These are phyloP conservation scores for Lasioglossum zephyrum DNA, from an alignment of 2,888 invertebrate species.

Conservation along the genomic window DNA sequence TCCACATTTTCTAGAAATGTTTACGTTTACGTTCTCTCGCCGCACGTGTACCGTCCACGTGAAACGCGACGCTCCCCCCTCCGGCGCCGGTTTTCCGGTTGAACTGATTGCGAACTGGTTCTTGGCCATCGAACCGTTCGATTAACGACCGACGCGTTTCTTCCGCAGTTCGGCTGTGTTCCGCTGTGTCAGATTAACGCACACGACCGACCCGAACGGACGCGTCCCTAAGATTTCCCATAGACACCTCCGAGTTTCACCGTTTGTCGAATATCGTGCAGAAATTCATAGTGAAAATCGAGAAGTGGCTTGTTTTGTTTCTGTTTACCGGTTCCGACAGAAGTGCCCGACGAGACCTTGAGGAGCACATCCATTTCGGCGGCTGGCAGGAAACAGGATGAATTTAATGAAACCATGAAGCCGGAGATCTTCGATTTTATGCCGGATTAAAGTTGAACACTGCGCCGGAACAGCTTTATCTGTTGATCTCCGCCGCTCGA, in stretches of 20 bases:
- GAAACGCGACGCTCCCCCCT: conserved; percentile 33
- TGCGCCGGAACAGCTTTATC: background rate
- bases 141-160: conserved; percentile 75
- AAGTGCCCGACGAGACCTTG: background rate
- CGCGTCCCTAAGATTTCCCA: conserved; percentile 21
- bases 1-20: conserved; percentile 26
- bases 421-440: background rate
- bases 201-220: conserved; percentile 62
- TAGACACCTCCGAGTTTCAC: too few relatives aligned
- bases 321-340: background rate
- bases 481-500: background rate
- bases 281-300: too few relatives aligned
- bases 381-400: background rate
- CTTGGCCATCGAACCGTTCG: conserved; percentile 81
- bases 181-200: conserved; percentile 66
- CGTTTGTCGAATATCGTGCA: too few relatives aligned
- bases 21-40: conserved; percentile 57
- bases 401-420: background rate
- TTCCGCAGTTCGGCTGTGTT: conserved; percentile 64
- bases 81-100: conserved; percentile 78
- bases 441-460: background rate
- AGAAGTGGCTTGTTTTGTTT: too few relatives aligned
- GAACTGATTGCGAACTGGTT: conserved; percentile 82
- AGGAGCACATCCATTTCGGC: background rate
- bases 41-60: conserved; percentile 62